Evolutionary conservation across 2,888 invertebrate species (phyloP).

Genomic region (Helicoverpa assulta): DNA sequence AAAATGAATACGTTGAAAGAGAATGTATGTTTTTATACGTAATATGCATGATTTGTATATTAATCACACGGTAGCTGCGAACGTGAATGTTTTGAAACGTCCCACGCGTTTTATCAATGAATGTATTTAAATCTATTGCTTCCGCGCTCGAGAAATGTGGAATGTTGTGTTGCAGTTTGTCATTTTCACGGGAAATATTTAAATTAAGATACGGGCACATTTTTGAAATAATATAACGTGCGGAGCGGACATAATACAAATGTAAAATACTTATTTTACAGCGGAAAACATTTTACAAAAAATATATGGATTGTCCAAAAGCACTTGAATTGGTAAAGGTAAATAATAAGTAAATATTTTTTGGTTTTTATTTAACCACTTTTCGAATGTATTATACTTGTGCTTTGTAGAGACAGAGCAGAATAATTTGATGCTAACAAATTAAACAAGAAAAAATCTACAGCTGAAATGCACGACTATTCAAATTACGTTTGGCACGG

Average conservation of each 20-base stretch:
- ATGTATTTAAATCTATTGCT: slow-evolving; percentile 35
- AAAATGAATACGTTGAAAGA: slow-evolving; percentile 41
- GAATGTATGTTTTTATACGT: slow-evolving; percentile 35
- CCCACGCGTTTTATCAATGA: slow-evolving; percentile 40
- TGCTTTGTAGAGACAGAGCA: neutral
- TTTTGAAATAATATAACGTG: neutral
- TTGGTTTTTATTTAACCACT: too few species aligned
- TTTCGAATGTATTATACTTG: too few species aligned
- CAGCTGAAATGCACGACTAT: slow-evolving; percentile 3
- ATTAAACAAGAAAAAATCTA: neutral
- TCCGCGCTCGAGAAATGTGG: slow-evolving; percentile 1
- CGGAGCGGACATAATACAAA: neutral
- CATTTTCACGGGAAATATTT: slow-evolving; percentile 5
- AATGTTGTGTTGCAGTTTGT: slow-evolving; percentile 19
- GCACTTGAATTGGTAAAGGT: too few species aligned
- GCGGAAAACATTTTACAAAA: too few species aligned
- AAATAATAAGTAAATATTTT: too few species aligned
- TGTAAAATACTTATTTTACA: neutral
- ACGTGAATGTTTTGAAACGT: slow-evolving; percentile 23
- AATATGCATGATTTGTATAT: slow-evolving; percentile 35
- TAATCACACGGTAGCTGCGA: slow-evolving; percentile 20
- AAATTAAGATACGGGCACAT: neutral
- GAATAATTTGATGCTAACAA: neutral
- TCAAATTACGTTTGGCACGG: slow-evolving; percentile 46
- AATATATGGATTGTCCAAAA: too few species aligned